Percentiles rank a stretch among this genome's conserved stretches.
Evolutionary conservation across 2,113 vertebrate genomes (phyloP).

Genomic region (Gopherus flavomarginatus): DNA sequence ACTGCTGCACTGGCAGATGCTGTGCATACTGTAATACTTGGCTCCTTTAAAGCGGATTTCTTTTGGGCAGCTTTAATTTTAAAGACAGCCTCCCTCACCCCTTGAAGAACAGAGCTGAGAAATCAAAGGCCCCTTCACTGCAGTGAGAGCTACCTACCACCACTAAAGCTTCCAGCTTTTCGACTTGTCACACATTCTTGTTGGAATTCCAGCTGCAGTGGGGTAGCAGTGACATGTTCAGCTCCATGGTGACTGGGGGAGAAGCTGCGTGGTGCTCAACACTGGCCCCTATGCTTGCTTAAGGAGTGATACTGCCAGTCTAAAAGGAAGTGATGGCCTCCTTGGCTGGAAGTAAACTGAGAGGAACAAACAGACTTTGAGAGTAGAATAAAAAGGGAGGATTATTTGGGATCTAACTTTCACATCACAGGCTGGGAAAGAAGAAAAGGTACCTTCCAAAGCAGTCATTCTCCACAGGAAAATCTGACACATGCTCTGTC

Average conservation of each 20-base stretch:
- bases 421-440: background rate
- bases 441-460: background rate
- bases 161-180: background rate
- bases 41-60: background rate
- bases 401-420: background rate
- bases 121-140: background rate
- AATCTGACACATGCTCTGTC: background rate
- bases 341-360: background rate
- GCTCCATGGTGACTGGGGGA: background rate
- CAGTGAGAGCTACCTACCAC: background rate
- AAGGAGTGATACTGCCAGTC: background rate
- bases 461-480: conserved; percentile 40
- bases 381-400: background rate
- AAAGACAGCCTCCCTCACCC: background rate
- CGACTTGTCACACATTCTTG: background rate
- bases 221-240: background rate
- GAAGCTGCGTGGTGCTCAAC: too few relatives aligned
- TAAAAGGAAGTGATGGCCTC: background rate
- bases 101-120: rapidly evolving
- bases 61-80: background rate
- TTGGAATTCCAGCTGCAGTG: background rate
- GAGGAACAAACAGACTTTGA: background rate
- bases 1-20: background rate
- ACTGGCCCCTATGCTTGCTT: background rate
- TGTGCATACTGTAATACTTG: background rate